A percentile compares a stretch with the other conserved stretches of the same genome.
Evolutionary conservation across 2,797 vertebrate species (phyloP).

Genomic region (Octomys mimax): DNA sequence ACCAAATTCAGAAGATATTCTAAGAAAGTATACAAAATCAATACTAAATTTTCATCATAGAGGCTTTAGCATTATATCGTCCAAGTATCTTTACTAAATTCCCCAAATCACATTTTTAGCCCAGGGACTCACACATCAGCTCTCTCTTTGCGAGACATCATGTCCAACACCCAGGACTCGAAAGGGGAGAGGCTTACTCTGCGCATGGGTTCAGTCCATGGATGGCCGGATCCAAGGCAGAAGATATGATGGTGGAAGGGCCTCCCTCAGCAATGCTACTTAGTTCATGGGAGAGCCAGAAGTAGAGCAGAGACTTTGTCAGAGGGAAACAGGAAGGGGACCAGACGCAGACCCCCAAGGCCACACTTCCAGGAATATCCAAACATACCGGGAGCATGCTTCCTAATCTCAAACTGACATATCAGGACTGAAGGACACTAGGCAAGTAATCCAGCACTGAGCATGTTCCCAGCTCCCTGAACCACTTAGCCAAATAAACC

Average conservation of each 20-base stretch:
- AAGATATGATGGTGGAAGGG: not conserved
- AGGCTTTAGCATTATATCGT: not conserved
- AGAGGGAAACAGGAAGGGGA: not conserved
- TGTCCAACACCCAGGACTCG: not conserved
- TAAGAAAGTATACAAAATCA: conserved; percentile 62
- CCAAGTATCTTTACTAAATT: not conserved
- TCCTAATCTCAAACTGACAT: not conserved
- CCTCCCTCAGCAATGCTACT: not conserved
- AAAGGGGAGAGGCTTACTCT: not conserved
- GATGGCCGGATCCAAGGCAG: not conserved
- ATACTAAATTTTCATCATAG: not conserved
- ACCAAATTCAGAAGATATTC: conserved; percentile 31
- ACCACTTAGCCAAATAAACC: not conserved
- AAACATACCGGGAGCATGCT: not conserved
- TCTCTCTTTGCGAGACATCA: not conserved
- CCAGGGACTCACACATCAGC: not conserved
- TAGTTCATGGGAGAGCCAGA: not conserved
- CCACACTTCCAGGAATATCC: not conserved
- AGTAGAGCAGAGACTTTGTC: not conserved
- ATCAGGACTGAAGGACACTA: not conserved
- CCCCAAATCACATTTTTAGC: not conserved
- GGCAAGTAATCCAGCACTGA: no score
- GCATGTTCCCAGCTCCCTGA: no score
- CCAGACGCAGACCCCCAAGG: not conserved
- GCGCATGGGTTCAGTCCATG: not conserved